Evolutionary conservation across 2,888 invertebrate species (phyloP), one percentile per base, ranked within the genome.

Genomic region (Drosophila falleni): DNA sequence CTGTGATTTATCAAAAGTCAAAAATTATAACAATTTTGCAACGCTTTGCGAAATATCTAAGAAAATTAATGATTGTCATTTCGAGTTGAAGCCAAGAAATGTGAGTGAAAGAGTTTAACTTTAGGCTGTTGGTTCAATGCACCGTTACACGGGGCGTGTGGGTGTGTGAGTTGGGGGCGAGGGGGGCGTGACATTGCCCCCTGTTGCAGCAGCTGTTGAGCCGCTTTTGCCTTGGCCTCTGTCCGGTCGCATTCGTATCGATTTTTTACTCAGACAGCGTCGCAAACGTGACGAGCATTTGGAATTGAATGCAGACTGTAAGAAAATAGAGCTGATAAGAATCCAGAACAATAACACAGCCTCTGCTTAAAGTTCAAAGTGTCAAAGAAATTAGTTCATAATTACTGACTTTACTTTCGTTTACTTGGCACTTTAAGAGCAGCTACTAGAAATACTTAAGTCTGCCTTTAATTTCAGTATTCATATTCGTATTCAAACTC

Each of bases 1-100:
- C 71, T 86, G 89, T 71, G 84, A 88, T 85, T 85, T 85, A 78
- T 85, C 84, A 88, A 80, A 74, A 71, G 75, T 68, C 61, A 65
- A 62, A 80, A 78, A 81, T 71, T 71, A 65, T 74, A 75, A 79
- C 71, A 71, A 42, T 60, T 70, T 70, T 35, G 78, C 78, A 76
- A 78, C 80, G 78, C 75, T 69, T 73, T 60, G 77, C 77, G 51
- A 73, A 73, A 70, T 47, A 66, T 75, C 63, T 71, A 10, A 19
- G 47, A 55, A 56, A 70, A 80, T 80, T 81, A 80, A 80, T 80
- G 81, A 56, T 54, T 68, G 49, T 39, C 59, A 81, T 67, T 76
- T 67, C 4, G 44, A 58, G 51, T 11, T 42, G 53, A 50, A 64
- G 39, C 50, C 41, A 37, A 46, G 15, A 23, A 44, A 59, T 9